Conservation (phyloP, 53 echinoderm and acorn worm genomes). For the Holothuria scabra region DNA sequence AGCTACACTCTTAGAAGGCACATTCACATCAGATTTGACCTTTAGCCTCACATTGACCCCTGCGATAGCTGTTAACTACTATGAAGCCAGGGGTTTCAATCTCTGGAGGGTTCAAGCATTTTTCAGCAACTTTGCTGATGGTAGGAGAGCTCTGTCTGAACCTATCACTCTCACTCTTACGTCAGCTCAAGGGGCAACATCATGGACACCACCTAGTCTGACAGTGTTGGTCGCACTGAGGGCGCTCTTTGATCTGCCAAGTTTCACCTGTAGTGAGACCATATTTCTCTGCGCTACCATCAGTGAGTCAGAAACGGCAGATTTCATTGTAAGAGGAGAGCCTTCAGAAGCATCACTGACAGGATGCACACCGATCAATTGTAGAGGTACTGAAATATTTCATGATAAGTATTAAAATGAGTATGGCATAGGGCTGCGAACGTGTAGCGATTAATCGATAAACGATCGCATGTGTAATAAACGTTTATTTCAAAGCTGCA, state of each 20-base stretch:
- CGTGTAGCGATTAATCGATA: too few relatives aligned
- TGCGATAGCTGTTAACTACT: slow-evolving; percentile 39
- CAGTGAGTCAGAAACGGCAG: slow-evolving; percentile 45
- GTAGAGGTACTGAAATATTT: slow-evolving; percentile 73
- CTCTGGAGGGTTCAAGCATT: slow-evolving; percentile 75
- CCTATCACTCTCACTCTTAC: slow-evolving; percentile 33
- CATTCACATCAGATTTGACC: slow-evolving; percentile 29
- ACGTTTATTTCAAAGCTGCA: too few relatives aligned
- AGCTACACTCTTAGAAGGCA: slow-evolving; percentile 45
- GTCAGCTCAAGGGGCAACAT: slow-evolving; percentile 54
- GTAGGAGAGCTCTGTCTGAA: slow-evolving; percentile 41
- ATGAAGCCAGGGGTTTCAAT: slow-evolving; percentile 60
- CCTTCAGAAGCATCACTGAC: slow-evolving; percentile 62
- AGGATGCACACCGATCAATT: slow-evolving; percentile 72
- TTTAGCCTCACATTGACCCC: slow-evolving; percentile 71
- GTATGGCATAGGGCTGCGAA: too few relatives aligned
- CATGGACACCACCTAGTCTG: slow-evolving; percentile 71
- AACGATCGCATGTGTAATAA: too few relatives aligned
- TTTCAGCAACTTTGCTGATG: slow-evolving; percentile 57
- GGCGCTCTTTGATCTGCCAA: slow-evolving; percentile 43
- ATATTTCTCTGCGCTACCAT: slow-evolving; percentile 77
- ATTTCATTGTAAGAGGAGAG: slow-evolving; percentile 67
- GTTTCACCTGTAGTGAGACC: slow-evolving; percentile 60
- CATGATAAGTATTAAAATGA: too few relatives aligned
- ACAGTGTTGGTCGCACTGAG: slow-evolving; percentile 52